phyloP scores from a whole-genome alignment of 2,797 vertebrate species.

The Nyctibius grandis region DNA sequence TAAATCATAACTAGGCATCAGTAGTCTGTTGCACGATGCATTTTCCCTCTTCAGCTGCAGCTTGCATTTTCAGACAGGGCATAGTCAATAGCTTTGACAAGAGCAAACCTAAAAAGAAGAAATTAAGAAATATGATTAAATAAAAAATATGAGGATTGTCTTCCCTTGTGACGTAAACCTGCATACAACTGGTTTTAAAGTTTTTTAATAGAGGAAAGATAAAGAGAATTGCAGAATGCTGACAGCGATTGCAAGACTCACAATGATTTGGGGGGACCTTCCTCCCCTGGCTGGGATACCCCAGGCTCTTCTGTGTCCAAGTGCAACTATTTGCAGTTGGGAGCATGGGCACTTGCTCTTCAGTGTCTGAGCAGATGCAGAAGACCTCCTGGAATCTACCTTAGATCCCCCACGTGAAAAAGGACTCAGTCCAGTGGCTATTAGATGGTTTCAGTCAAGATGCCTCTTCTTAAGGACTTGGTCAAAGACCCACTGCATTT shows the following conservation, averaged over 20 bases:
- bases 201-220: not conserved
- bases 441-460: not conserved
- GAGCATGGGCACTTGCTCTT: not conserved
- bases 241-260: not conserved
- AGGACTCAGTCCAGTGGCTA: not conserved
- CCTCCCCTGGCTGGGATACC: not conserved
- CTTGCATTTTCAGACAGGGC: not conserved
- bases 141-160: not conserved
- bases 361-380: not conserved
- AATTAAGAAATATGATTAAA: not conserved
- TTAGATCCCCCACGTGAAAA: not conserved
- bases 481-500: not conserved
- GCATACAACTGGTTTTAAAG: not conserved
- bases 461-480: not conserved
- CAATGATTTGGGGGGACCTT: not conserved
- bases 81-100: not conserved
- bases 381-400: not conserved
- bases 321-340: not conserved
- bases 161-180: not conserved
- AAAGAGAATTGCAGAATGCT: not conserved
- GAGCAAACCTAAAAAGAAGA: not conserved
- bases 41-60: not conserved
- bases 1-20: constrained; percentile 34
- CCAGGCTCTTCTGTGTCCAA: not conserved
- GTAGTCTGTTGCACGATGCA: constrained; percentile 6